Evolutionary conservation across 2,797 vertebrate genomes (phyloP), one percentile per base, ranked within the genome.

Genomic region (Scarus forsteni): DNA sequence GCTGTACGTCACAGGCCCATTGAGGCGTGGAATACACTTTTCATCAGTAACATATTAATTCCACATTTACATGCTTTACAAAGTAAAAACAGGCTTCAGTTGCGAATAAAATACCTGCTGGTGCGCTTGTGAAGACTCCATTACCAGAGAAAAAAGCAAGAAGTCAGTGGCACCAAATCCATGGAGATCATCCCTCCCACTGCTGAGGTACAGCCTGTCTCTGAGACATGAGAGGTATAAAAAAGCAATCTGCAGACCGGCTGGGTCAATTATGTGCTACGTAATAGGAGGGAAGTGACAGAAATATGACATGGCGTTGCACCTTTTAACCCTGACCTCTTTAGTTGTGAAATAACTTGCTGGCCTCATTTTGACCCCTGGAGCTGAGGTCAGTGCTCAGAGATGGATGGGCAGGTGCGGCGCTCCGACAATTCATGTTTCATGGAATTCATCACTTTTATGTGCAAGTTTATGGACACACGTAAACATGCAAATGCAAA

Each of bases 281-380:
- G 57, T 77, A 73, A 84, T 39, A 8, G 48, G 49, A 53, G 9
- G 36, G 50, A 77, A n/a, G 39, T 79, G 83, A 85, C 70, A 85
- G 80, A 87, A 88, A 87, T 90, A 89, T 36, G 44, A 77, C 78
- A 46, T 72, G 13, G 27, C 27, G 44, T 70, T 64, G 60, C 49
- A 63, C 49, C 49, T 67, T 88, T 81, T 46, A 69, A 91, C 87
- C 84, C 66, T 70, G 74, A 73, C 79, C 76, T 66, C 78, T 73
- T 70, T 57, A 52, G 57, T 34, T 73, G 84, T 61, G 57, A 83
- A 83, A 83, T 83, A 84, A 81, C 55, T 79, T 44, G 49, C 64
- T 76, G 74, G 87, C 79, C 80, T 59, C 6, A 6, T 35, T 42
- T 8, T 73, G 76, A 83, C 82, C 78, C 73, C 48, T 73, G 43